Evolutionary conservation across 2,113 vertebrate genomes (phyloP).

Genomic region (Neopipo cinnamomea): DNA sequence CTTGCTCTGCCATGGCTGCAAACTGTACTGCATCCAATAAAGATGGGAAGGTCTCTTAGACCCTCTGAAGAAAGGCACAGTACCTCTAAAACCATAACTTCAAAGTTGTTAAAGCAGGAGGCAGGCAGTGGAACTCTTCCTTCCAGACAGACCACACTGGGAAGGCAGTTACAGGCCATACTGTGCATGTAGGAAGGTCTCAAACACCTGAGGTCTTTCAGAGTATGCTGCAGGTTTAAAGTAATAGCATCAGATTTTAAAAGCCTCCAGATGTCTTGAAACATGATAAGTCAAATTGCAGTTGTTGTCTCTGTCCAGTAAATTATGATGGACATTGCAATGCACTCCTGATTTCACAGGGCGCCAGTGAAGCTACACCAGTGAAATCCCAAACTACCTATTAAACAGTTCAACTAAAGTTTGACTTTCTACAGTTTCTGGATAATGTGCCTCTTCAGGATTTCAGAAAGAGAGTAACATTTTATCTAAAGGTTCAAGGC

Average conservation of each 20-base stretch:
- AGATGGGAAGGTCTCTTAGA: neutral
- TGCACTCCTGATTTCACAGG: neutral
- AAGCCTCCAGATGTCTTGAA: neutral
- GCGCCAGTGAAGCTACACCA: neutral
- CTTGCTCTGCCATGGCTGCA: neutral
- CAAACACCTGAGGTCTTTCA: neutral
- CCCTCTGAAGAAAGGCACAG: neutral
- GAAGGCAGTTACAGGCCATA: neutral
- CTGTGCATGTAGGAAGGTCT: neutral
- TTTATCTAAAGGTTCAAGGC: neutral
- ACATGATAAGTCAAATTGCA: neutral
- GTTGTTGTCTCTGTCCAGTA: neutral
- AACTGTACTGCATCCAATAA: neutral
- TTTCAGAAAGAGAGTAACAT: neutral
- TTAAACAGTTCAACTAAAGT: neutral
- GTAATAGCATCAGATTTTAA: neutral
- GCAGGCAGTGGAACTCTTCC: neutral
- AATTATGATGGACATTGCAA: neutral
- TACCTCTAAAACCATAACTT: neutral
- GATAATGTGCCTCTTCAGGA: neutral
- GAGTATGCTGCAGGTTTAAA: neutral
- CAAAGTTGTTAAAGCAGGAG: neutral
- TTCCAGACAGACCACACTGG: rapidly evolving
- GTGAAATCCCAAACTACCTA: neutral
- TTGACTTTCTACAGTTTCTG: neutral